Percentiles rank a stretch among this genome's conserved stretches.
Evolutionary conservation across 2,888 invertebrate species (phyloP).

Genomic region (Ferrisia virgata): DNA sequence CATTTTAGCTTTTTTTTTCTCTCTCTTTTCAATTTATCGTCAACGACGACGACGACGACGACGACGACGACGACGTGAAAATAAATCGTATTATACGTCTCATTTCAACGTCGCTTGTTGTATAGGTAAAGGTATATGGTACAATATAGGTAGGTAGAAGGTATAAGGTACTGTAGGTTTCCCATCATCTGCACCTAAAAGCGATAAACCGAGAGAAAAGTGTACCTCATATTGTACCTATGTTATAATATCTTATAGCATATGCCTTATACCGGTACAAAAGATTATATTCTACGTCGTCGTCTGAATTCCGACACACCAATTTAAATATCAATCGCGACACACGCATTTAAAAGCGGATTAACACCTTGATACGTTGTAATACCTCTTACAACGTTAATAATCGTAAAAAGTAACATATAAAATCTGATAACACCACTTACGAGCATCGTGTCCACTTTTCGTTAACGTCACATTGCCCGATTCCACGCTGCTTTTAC

Average conservation of each 20-base stretch:
- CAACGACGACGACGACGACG: too few species aligned
- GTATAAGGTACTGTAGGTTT: background rate
- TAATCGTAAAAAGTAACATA: constrained; percentile 20
- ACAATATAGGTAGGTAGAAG: too few species aligned
- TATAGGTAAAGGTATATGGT: too few species aligned
- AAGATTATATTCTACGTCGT: background rate
- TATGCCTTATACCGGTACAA: background rate
- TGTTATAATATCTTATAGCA: too few species aligned
- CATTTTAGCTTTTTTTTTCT: background rate
- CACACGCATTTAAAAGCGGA: background rate
- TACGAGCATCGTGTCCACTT: constrained; percentile 43
- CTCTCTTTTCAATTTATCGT: background rate
- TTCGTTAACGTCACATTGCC: constrained; percentile 31
- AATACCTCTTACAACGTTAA: constrained; percentile 6
- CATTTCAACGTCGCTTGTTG: too few species aligned
- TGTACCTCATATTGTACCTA: too few species aligned
- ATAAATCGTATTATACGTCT: background rate
- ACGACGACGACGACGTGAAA: background rate
- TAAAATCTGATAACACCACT: constrained; percentile 13
- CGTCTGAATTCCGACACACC: constrained; percentile 3
- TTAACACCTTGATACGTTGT: constrained; percentile 10
- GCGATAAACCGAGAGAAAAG: background rate
- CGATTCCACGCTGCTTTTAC: constrained; percentile 24
- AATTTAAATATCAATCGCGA: constrained; percentile 25
- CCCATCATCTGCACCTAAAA: background rate